phyloP scores from a whole-genome alignment of 2,888 invertebrate species.

The Aphrophora alni region DNA sequence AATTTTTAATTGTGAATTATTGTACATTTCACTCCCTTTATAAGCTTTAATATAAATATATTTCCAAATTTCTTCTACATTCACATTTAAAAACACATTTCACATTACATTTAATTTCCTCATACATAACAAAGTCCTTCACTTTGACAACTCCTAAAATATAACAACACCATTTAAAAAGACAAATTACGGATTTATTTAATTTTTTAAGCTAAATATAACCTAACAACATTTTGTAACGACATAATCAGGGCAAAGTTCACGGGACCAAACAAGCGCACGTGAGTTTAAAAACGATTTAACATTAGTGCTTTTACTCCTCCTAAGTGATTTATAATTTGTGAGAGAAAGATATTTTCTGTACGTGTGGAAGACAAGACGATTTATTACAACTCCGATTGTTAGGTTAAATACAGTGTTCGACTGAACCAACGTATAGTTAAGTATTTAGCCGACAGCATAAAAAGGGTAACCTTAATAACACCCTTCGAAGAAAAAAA shows the following conservation, averaged over 20 bases:
- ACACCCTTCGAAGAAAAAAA: neutral
- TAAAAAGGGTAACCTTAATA: neutral
- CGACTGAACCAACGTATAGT: neutral
- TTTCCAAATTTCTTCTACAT: no score
- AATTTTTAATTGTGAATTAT: no score
- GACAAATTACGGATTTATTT: no score
- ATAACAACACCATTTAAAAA: no score
- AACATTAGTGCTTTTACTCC: neutral
- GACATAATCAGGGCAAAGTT: neutral
- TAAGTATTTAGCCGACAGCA: neutral
- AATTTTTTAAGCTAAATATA: no score
- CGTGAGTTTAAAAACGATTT: neutral
- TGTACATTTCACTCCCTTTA: no score
- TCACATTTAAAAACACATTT: no score
- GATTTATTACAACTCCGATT: neutral
- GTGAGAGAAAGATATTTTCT: neutral
- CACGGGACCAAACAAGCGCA: neutral
- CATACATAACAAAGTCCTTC: no score
- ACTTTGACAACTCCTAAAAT: no score
- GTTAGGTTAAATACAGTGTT: neutral
- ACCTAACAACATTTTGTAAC: neutral
- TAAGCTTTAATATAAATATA: no score
- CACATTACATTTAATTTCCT: no score
- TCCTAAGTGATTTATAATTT: conserved; percentile 9
- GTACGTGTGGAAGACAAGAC: neutral